A percentile compares a stretch with the other conserved stretches of the same genome.
These are phyloP conservation scores for Mythimna loreyi DNA, from an alignment of 2,888 invertebrate species.

Conservation along the genomic window DNA sequence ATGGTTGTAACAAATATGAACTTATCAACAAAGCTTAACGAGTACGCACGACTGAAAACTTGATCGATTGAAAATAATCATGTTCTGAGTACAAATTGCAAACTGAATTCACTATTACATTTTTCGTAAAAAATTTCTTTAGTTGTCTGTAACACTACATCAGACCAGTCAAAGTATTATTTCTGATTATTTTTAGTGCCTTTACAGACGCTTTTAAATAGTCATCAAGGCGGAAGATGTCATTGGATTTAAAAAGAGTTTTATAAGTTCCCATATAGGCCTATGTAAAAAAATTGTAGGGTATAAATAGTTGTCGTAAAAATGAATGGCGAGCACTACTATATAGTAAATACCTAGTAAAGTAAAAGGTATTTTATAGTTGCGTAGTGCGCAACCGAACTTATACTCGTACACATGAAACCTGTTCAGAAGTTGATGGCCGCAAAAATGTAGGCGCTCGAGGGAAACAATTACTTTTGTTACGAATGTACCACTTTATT, in stretches of 20 bases:
- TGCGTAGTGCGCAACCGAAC: neutral
- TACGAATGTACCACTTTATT: conserved; percentile 29
- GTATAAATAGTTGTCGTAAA: neutral
- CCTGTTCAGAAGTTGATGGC: conserved; percentile 8
- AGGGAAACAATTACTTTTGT: conserved; percentile 39
- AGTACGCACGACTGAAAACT: neutral
- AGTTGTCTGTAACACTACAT: no score
- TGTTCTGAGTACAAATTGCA: neutral
- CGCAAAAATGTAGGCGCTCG: conserved; percentile 32
- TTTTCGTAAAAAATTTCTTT: no score
- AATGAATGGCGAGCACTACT: neutral
- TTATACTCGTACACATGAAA: conserved; percentile 10
- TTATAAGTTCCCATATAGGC: no score
- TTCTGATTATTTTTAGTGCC: no score
- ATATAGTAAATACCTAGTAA: no score
- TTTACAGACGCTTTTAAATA: no score
- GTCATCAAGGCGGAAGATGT: no score
- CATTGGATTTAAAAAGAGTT: no score
- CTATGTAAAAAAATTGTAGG: no score
- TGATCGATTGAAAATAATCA: neutral
- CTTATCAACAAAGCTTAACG: neutral
- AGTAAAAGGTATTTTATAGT: no score
- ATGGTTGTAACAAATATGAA: neutral
- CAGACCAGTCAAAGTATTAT: no score
- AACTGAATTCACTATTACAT: no score